phyloP scores from a whole-genome alignment of 2,888 invertebrate species.

The Synanthedon formicaeformis region DNA sequence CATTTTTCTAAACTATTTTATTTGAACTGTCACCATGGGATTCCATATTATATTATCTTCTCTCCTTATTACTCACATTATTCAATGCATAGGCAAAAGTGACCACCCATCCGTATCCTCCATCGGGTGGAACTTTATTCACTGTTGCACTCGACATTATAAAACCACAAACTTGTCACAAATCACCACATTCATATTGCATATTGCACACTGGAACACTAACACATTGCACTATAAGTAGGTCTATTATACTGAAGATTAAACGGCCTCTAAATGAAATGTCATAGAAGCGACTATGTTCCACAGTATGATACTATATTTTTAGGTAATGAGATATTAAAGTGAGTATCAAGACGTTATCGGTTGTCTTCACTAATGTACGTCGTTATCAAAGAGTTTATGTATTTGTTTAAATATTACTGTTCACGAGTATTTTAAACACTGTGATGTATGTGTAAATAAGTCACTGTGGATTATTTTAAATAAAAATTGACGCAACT shows the following conservation, averaged over 20 bases:
- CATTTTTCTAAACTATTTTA: too few species aligned
- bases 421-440: background rate
- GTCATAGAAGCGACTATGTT: background rate
- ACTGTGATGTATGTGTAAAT: background rate
- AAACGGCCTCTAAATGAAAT: background rate
- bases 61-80: constrained; percentile 63
- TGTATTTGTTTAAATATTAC: constrained; percentile 11
- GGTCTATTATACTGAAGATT: too few species aligned
- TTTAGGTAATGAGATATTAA: constrained; percentile 14
- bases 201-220: background rate
- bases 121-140: constrained; percentile 71
- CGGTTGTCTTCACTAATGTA: constrained; percentile 36
- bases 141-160: constrained; percentile 31
- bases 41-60: too few species aligned
- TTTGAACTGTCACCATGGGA: too few species aligned
- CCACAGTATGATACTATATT: constrained; percentile 5
- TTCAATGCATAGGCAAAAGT: constrained; percentile 71
- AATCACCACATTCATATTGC: constrained; percentile 11
- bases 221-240: background rate
- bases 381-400: constrained; percentile 35
- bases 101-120: constrained; percentile 76
- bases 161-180: background rate
- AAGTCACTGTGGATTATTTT: too few species aligned
- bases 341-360: constrained; percentile 27
- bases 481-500: too few species aligned